Evolutionary conservation across 2,113 vertebrate species (phyloP), one percentile per base, ranked within the genome.

Genomic region (Hippocampus mohnikei): DNA sequence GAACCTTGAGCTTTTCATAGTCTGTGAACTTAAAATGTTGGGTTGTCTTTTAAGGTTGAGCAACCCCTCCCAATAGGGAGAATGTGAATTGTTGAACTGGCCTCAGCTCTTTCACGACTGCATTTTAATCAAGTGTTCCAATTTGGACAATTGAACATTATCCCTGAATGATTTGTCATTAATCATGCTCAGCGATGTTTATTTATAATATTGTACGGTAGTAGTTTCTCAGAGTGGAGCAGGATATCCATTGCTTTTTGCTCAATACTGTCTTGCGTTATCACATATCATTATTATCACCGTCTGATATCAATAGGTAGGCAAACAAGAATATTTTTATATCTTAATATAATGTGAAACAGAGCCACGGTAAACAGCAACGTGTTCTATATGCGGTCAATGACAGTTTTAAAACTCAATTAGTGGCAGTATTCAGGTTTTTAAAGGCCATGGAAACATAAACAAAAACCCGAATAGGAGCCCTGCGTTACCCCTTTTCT

Each of bases 41-140:
- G 29, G 56, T 74, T 66, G 70, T 71, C 60, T 50, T 66, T 40
- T 46, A 50, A 37, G 37, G 42, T 56, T 66, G 64, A 68, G 71
- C 60, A 77, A 71, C 72, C 42, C 82, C 77, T 81, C 69, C 46
- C 67, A 73, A 69, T 58, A 63, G 72, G 41, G 68, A 71, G 74
- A 73, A 41, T 74, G 42, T 71, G 73, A 84, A 59, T 84, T 71
- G 81, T 81, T 60, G n/a, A 73, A 67, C 69, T 71, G 33, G 64
- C 52, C 8, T 69, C 74, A 66, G 52, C 69, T 56, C 15, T 33
- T 55, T 3, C 52, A 55, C 8, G 16, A 55, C 27, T 60, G 33
- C 6, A 18, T 29, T 60, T 60, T 5, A 60, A 6, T 1, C 27
- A 58, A 60, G 23, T 60, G 12, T 60, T 60, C 15, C 27, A 33